A percentile compares a stretch with the other conserved stretches of the same genome.
Evolutionary conservation across 2,113 vertebrate species (phyloP).

Genomic region (Nyctereutes procyonoides): DNA sequence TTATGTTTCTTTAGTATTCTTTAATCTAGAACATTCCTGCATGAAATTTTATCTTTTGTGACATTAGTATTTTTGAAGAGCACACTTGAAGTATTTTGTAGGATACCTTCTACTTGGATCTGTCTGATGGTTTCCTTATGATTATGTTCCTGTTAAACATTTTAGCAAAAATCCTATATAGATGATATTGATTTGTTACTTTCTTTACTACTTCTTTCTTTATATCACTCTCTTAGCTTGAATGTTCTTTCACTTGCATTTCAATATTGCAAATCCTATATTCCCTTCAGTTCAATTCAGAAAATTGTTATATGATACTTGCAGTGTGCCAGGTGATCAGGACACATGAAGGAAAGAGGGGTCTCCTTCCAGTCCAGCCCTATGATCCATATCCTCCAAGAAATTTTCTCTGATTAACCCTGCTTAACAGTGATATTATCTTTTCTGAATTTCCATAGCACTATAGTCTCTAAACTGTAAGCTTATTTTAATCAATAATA

Average conservation of each 20-base stretch:
- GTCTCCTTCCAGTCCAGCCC: background rate
- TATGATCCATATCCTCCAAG: background rate
- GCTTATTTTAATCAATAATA: slow-evolving; percentile 2
- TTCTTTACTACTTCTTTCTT: background rate
- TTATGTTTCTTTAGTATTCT: background rate
- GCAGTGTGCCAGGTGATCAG: background rate
- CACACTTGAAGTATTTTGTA: background rate
- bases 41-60: background rate
- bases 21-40: background rate
- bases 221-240: background rate
- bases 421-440: background rate
- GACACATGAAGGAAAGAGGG: background rate
- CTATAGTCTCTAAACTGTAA: background rate
- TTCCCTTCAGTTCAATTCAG: slow-evolving; percentile 3
- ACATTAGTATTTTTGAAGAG: background rate
- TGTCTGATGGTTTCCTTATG: background rate
- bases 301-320: background rate
- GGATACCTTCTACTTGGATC: background rate
- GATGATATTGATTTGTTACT: background rate
- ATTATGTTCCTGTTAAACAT: slow-evolving; percentile 12
- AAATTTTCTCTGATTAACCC: background rate
- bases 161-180: slow-evolving; percentile 18
- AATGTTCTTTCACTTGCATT: background rate
- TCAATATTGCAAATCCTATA: background rate
- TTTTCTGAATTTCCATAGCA: slow-evolving; percentile 32